These are phyloP conservation scores for Lamellibrachia satsuma DNA, from an alignment of 2,888 invertebrate genomes.

Conservation along the genomic window DNA sequence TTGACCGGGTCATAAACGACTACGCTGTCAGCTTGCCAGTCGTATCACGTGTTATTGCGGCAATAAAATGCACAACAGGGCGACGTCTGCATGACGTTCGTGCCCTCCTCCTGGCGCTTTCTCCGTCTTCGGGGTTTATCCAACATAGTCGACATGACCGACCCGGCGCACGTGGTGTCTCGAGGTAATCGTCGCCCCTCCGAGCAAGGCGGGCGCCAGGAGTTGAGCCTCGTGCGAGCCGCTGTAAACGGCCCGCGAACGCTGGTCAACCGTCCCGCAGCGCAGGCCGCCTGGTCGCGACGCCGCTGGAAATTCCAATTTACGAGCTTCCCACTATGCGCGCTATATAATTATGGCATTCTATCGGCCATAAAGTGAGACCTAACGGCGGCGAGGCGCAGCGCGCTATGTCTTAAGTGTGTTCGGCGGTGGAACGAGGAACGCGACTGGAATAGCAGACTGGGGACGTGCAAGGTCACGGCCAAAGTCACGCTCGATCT, in stretches of 20 bases:
- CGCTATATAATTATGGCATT: slow-evolving; percentile 3
- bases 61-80: not conserved
- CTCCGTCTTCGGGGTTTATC: not conserved
- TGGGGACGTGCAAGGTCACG: not conserved
- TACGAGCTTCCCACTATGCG: slow-evolving; percentile 3
- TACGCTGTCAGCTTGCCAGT: not conserved
- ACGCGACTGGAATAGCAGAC: not conserved
- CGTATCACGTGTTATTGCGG: not conserved
- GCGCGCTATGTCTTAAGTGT: not conserved
- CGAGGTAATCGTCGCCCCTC: not conserved
- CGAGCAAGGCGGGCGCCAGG: not conserved
- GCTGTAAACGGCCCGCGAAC: not conserved
- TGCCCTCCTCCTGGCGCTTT: not conserved
- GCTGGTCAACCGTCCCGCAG: not conserved
- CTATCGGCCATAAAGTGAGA: not conserved
- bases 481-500: not conserved
- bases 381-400: not conserved
- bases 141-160: not conserved
- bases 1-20: not conserved
- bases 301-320: slow-evolving; percentile 17
- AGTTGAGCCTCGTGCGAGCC: not conserved
- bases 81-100: not conserved
- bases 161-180: not conserved
- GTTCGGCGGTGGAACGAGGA: not conserved
- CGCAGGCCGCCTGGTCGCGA: not conserved